Conservation (phyloP, 2,797 vertebrate genomes). For the Rhodeus uyekii region DNA sequence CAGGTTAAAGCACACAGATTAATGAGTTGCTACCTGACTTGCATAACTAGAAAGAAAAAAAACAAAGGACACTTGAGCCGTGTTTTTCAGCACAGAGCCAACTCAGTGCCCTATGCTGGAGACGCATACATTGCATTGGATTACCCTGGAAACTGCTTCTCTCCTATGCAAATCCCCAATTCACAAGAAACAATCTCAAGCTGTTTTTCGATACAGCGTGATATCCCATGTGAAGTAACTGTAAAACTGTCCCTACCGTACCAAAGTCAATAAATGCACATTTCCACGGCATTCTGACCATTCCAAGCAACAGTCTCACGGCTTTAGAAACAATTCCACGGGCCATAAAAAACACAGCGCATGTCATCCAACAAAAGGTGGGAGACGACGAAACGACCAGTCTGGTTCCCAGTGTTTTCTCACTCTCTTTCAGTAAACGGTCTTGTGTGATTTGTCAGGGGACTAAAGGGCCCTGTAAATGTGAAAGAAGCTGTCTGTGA, state of each 20-base stretch:
- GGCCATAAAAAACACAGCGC: slow-evolving; percentile 34
- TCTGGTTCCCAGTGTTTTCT: slow-evolving; percentile 47
- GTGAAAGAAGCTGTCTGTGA: slow-evolving; percentile 57
- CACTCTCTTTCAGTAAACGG: slow-evolving; percentile 41
- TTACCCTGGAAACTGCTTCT: slow-evolving; percentile 47
- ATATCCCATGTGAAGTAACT: slow-evolving; percentile 13
- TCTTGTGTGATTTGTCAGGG: slow-evolving; percentile 58
- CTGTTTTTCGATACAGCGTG: slow-evolving; percentile 14
- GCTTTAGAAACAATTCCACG: slow-evolving; percentile 44
- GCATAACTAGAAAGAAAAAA: slow-evolving; percentile 39
- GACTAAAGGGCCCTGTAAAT: slow-evolving; percentile 58
- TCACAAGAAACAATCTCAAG: slow-evolving; percentile 39
- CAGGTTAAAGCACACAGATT: slow-evolving; percentile 23
- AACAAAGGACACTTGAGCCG: slow-evolving; percentile 37
- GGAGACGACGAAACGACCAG: not conserved
- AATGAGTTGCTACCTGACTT: slow-evolving; percentile 38
- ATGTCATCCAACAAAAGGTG: slow-evolving; percentile 40
- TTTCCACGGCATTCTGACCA: slow-evolving; percentile 28
- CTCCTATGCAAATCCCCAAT: slow-evolving; percentile 45
- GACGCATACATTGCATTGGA: slow-evolving; percentile 16
- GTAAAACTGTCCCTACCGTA: slow-evolving; percentile 38
- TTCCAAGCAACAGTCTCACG: slow-evolving; percentile 21
- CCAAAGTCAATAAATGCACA: slow-evolving; percentile 31
- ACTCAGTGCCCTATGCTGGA: not conserved
- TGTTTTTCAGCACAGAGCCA: slow-evolving; percentile 14